These are phyloP conservation scores for Phylloscopus collybita DNA, from an alignment of 2,797 vertebrate species.

Conservation along the genomic window DNA sequence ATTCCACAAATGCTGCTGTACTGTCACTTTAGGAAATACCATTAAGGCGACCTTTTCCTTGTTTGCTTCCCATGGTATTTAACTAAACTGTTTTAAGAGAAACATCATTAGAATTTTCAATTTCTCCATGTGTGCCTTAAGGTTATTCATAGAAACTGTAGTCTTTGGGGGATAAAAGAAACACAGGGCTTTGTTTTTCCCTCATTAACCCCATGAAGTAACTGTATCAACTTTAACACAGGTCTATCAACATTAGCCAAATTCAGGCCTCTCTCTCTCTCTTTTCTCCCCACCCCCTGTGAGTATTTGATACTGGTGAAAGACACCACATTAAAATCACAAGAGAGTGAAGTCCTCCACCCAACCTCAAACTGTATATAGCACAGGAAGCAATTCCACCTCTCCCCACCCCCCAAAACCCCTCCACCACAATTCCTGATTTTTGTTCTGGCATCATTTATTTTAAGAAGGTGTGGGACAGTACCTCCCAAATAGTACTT, in stretches of 20 bases:
- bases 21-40: constrained; percentile 38
- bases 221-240: neutral
- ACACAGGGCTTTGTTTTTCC: neutral
- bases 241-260: neutral
- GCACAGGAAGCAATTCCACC: neutral
- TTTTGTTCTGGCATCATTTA: neutral
- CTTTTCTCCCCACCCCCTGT: neutral
- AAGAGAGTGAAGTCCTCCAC: neutral
- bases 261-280: neutral
- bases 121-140: neutral
- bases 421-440: neutral
- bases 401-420: fast-evolving
- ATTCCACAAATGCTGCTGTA: constrained; percentile 51
- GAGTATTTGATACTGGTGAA: neutral
- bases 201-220: neutral
- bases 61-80: constrained; percentile 43
- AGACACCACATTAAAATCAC: neutral
- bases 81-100: constrained; percentile 22
- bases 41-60: constrained; percentile 19
- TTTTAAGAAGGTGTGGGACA: neutral
- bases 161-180: neutral
- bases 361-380: neutral
- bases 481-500: neutral
- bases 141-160: neutral
- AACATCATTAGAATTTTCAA: constrained; percentile 25